These are phyloP conservation scores for Drosophila elegans DNA, from an alignment of 1,140 invertebrate genomes.

Conservation along the genomic window DNA sequence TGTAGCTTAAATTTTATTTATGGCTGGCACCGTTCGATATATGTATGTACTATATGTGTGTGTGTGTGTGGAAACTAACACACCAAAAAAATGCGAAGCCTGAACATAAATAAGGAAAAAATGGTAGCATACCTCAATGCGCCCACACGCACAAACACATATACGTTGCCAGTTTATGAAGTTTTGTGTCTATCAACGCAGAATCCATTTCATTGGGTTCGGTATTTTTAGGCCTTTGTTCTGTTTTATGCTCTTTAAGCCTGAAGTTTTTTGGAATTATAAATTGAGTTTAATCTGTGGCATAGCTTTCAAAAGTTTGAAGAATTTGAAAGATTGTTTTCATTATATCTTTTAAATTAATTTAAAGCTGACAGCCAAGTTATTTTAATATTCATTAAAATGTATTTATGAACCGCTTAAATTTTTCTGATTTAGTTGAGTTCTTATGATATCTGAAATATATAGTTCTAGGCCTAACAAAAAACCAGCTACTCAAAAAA, in stretches of 20 bases:
- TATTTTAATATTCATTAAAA: too few relatives aligned
- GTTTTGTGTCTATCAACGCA: conserved; percentile 55
- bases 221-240: conserved; percentile 11
- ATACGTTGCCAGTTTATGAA: conserved; percentile 29
- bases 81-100: conserved; percentile 32
- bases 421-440: neutral
- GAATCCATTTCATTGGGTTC: conserved; percentile 26
- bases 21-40: conserved; percentile 59
- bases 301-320: too few relatives aligned
- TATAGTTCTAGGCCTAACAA: neutral
- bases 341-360: too few relatives aligned
- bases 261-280: neutral
- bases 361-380: neutral
- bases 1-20: conserved; percentile 81
- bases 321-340: too few relatives aligned
- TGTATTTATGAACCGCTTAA: neutral
- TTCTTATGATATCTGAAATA: neutral
- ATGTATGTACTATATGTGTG: conserved; percentile 13
- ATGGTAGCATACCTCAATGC: conserved; percentile 35
- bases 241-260: conserved; percentile 5
- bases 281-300: neutral
- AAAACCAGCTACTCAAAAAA: neutral
- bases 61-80: conserved; percentile 22
- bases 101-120: conserved; percentile 58
- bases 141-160: conserved; percentile 3